Evolutionary conservation across 2,888 invertebrate species (phyloP).

Genomic region (Lysandra bellargus): DNA sequence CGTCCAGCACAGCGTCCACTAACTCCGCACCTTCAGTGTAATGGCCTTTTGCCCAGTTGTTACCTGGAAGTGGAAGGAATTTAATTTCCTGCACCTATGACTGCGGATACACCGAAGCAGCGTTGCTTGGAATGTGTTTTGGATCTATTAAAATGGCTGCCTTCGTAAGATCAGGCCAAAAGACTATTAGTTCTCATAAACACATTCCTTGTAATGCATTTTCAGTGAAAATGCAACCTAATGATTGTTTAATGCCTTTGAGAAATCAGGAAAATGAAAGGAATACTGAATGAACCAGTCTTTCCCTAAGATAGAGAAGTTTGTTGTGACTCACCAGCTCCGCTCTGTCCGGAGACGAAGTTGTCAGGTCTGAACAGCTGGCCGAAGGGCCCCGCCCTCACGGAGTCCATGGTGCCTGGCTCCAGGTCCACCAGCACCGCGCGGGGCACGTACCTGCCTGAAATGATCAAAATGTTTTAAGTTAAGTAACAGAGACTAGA

Average conservation of each 20-base stretch:
- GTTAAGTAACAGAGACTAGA: not conserved
- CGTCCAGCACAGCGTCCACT: conserved; percentile 84
- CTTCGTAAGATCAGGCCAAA: not conserved
- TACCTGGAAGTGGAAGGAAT: conserved; percentile 47
- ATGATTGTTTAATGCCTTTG: too few species aligned
- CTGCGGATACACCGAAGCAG: not conserved
- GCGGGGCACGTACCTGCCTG: conserved; percentile 89
- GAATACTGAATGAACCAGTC: too few species aligned
- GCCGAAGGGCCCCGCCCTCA: conserved; percentile 89
- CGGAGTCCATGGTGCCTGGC: conserved; percentile 93
- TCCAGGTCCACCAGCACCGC: conserved; percentile 93
- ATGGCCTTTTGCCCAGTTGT: conserved; percentile 83
- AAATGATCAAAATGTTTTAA: conserved; percentile 10
- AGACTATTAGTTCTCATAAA: not conserved
- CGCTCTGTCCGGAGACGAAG: conserved; percentile 90
- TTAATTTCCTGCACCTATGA: not conserved
- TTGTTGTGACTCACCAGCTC: conserved; percentile 78
- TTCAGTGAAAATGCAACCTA: too few species aligned
- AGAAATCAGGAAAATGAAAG: too few species aligned
- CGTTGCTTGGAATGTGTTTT: too few species aligned
- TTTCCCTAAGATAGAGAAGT: not conserved
- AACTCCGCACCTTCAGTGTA: conserved; percentile 89
- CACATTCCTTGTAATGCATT: not conserved
- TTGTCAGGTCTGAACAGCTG: conserved; percentile 93
- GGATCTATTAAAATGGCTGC: too few species aligned